Evolutionary conservation across 2,797 vertebrate species (phyloP).

Genomic region (Paedocypris micromegethes): DNA sequence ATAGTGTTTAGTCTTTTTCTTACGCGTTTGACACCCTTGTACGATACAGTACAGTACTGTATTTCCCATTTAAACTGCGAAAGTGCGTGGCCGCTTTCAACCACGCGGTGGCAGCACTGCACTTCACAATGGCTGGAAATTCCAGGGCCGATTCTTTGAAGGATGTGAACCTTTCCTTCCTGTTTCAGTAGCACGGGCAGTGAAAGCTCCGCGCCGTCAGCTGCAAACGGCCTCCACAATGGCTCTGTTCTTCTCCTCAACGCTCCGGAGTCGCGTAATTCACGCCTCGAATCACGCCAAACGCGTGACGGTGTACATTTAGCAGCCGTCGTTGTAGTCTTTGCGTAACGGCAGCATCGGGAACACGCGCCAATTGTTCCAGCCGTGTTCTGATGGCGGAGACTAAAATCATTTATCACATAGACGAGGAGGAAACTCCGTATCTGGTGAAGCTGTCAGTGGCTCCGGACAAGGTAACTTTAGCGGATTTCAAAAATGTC

Average conservation of each 20-base stretch:
- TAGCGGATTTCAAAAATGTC: conserved; percentile 96
- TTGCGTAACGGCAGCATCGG: conserved; percentile 33
- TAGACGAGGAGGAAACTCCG: conserved; percentile 96
- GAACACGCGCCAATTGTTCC: conserved; percentile 67
- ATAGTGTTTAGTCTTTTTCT: no score
- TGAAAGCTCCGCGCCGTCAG: conserved; percentile 64
- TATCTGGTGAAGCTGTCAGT: conserved; percentile 92
- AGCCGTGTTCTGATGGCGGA: conserved; percentile 85
- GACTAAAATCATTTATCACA: conserved; percentile 97
- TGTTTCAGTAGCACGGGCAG: conserved; percentile 62
- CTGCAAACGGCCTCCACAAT: conserved; percentile 64
- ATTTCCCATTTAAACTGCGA: no score
- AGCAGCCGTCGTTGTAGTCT: conserved; percentile 52
- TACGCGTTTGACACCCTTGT: no score
- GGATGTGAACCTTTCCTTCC: conserved; percentile 78
- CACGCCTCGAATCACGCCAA: conserved; percentile 46
- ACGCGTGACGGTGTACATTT: conserved; percentile 42
- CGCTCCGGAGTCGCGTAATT: conserved; percentile 47
- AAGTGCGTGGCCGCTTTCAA: not conserved
- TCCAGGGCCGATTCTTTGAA: conserved; percentile 66
- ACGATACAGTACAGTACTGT: no score
- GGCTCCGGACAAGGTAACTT: conserved; percentile 88
- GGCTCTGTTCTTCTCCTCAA: conserved; percentile 52
- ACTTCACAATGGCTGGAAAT: conserved; percentile 57
- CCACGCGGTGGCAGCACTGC: conserved; percentile 69